These are phyloP conservation scores for Centropristis striata DNA, from an alignment of 2,113 vertebrate species.

Conservation along the genomic window DNA sequence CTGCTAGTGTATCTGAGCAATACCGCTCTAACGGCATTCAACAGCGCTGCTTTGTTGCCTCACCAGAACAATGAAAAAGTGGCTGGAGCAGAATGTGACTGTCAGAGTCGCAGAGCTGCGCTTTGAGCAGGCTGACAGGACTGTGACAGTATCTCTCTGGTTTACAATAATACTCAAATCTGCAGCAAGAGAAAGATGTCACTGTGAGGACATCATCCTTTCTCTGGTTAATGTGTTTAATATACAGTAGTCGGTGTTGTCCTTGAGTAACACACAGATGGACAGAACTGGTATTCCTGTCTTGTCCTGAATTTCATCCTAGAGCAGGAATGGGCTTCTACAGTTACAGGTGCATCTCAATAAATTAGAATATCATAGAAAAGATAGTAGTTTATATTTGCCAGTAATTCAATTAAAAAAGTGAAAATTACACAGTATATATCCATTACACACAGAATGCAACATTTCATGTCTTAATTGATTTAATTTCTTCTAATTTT, in stretches of 20 bases:
- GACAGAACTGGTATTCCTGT: background rate
- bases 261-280: background rate
- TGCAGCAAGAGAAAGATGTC: slow-evolving; percentile 26
- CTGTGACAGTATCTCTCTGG: slow-evolving; percentile 5
- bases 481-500: too few species aligned
- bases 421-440: too few species aligned
- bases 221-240: background rate
- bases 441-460: too few species aligned
- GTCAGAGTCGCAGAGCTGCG: slow-evolving; percentile 3
- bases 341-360: too few species aligned
- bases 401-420: too few species aligned
- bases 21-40: background rate
- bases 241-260: slow-evolving; percentile 5
- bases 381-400: too few species aligned
- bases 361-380: too few species aligned
- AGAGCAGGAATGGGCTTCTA: too few species aligned
- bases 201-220: background rate
- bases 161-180: slow-evolving; percentile 18
- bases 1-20: slow-evolving; percentile 24
- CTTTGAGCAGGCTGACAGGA: slow-evolving; percentile 36
- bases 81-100: slow-evolving; percentile 34
- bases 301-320: background rate
- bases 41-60: slow-evolving; percentile 17
- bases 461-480: too few species aligned
- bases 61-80: slow-evolving; percentile 41